Conservation (phyloP, 2,888 invertebrate species). For the Ophion ellenae region DNA sequence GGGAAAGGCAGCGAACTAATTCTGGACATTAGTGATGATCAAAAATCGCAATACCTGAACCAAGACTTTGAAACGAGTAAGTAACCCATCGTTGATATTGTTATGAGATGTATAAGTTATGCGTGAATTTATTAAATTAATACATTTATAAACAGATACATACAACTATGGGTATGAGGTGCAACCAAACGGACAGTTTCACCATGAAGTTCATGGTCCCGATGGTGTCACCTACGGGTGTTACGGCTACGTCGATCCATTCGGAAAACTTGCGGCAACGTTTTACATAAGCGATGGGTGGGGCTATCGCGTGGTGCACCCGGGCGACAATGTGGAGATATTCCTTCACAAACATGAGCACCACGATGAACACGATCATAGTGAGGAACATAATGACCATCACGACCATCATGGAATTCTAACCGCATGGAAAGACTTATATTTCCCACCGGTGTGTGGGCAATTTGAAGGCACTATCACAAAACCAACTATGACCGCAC, state of each 20-base stretch:
- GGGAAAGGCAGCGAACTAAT: conserved; percentile 87
- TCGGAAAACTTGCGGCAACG: conserved; percentile 87
- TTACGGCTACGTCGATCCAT: conserved; percentile 91
- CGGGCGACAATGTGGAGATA: conserved; percentile 88
- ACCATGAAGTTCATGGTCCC: conserved; percentile 90
- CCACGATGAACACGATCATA: conserved; percentile 67
- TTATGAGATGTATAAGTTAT: neutral
- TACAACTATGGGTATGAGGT: conserved; percentile 92
- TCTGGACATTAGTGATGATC: conserved; percentile 89
- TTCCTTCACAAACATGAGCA: conserved; percentile 85
- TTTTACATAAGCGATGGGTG: conserved; percentile 92
- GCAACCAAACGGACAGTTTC: conserved; percentile 89
- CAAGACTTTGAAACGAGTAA: conserved; percentile 91
- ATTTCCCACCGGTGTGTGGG: conserved; percentile 90
- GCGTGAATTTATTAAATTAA: conserved; percentile 8
- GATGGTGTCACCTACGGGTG: conserved; percentile 92
- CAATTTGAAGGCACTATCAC: conserved; percentile 78
- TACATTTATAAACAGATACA: conserved; percentile 85
- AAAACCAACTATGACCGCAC: conserved; percentile 51
- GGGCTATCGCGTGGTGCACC: conserved; percentile 90
- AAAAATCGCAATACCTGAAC: conserved; percentile 90
- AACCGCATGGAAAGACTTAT: conserved; percentile 88
- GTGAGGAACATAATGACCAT: conserved; percentile 70
- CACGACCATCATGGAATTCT: conserved; percentile 85
- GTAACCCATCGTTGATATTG: conserved; percentile 75